Evolutionary conservation across 53 echinoderm and acorn worm species (phyloP).

Genomic region (Henricia sp.): DNA sequence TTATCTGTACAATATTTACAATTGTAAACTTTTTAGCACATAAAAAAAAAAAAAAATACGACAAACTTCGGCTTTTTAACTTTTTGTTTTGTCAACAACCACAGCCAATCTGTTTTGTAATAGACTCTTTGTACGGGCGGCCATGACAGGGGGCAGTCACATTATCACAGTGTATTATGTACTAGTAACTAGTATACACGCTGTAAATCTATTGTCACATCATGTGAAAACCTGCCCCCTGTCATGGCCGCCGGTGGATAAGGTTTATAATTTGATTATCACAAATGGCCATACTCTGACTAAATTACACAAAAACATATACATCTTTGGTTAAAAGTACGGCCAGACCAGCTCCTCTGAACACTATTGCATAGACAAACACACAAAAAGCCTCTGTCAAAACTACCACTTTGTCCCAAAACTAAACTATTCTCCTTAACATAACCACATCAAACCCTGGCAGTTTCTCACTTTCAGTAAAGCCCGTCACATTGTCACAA

Average conservation of each 20-base stretch:
- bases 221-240: too few species aligned
- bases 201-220: too few species aligned
- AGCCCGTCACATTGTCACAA: too few species aligned
- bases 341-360: conserved; percentile 7
- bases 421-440: too few species aligned
- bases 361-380: conserved; percentile 62
- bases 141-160: too few species aligned
- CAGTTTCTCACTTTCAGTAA: too few species aligned
- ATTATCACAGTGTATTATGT: too few species aligned
- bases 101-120: neutral
- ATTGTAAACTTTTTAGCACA: neutral
- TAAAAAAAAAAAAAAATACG: neutral
- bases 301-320: conserved; percentile 27
- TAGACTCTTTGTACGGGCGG: neutral
- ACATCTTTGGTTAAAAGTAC: conserved; percentile 55
- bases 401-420: too few species aligned
- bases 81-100: neutral
- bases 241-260: too few species aligned
- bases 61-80: neutral
- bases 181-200: neutral
- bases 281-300: neutral
- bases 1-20: conserved; percentile 49
- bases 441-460: too few species aligned
- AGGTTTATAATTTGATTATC: conserved; percentile 42
- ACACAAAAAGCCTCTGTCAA: conserved; percentile 43